These are phyloP conservation scores for Micronycteris hirsuta DNA, from an alignment of 2,113 vertebrate genomes.

Conservation along the genomic window DNA sequence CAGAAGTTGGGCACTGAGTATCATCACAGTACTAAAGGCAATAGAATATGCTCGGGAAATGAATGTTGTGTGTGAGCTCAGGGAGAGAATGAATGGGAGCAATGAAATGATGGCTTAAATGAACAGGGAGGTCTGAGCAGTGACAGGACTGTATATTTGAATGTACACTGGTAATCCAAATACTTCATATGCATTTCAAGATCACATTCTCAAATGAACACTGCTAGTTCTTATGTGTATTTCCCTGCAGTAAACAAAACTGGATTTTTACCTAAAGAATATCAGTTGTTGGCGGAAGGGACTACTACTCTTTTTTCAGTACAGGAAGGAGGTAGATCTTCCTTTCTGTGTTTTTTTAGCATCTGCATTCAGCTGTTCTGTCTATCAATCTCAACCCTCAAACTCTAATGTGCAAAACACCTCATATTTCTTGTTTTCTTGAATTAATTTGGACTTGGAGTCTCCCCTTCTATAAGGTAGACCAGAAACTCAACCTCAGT, in stretches of 20 bases:
- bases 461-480: not conserved
- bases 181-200: not conserved
- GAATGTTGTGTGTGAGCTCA: not conserved
- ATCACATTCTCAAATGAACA: not conserved
- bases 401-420: not conserved
- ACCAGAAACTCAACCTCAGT: not conserved
- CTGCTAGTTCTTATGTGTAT: not conserved
- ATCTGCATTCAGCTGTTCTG: not conserved
- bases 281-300: not conserved
- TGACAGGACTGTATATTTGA: not conserved
- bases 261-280: not conserved
- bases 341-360: not conserved
- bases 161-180: not conserved
- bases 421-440: not conserved
- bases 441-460: not conserved
- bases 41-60: not conserved
- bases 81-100: not conserved
- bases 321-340: not conserved
- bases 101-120: not conserved
- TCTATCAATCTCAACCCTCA: not conserved
- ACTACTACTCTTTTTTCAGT: not conserved
- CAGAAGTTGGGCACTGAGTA: not conserved
- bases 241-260: not conserved
- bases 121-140: not conserved
- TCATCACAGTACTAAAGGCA: not conserved